phyloP scores from a whole-genome alignment of 2,797 vertebrate genomes.

The Enteromius thamalakanensis region DNA sequence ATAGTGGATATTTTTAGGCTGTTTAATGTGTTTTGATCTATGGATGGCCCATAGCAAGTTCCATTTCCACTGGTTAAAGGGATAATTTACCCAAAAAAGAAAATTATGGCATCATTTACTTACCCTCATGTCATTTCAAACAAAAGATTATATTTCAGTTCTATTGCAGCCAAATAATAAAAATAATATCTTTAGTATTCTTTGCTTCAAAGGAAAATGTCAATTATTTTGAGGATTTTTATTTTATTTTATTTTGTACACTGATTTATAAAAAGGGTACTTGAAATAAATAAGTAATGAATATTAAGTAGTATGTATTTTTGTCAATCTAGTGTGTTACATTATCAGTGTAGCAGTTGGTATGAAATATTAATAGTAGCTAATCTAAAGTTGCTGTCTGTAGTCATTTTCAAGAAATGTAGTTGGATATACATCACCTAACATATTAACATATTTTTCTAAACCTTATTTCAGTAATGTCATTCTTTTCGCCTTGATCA shows the following conservation, averaged over 20 bases:
- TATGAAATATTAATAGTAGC: not conserved
- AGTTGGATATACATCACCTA: not conserved
- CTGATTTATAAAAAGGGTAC: not conserved
- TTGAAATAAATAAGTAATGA: not conserved
- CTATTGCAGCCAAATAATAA: not conserved
- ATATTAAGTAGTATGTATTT: not conserved
- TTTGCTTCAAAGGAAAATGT: not conserved
- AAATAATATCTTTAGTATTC: not conserved
- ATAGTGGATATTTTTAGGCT: slow-evolving; percentile 4
- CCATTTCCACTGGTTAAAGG: not conserved
- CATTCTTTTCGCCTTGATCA: not conserved
- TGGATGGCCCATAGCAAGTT: not conserved
- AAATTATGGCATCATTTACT: not conserved
- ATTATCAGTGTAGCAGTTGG: not conserved
- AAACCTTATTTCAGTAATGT: not conserved
- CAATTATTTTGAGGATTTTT: too few species aligned
- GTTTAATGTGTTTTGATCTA: slow-evolving; percentile 18
- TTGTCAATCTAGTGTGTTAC: not conserved
- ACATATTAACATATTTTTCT: not conserved
- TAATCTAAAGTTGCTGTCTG: not conserved
- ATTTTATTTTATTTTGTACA: not conserved
- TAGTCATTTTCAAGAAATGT: not conserved
- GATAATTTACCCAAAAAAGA: not conserved
- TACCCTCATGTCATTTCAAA: not conserved
- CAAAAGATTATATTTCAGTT: not conserved